A percentile compares a stretch with the other conserved stretches of the same genome.
Conservation (phyloP, 2,113 vertebrate species). For the Pedetes capensis region DNA sequence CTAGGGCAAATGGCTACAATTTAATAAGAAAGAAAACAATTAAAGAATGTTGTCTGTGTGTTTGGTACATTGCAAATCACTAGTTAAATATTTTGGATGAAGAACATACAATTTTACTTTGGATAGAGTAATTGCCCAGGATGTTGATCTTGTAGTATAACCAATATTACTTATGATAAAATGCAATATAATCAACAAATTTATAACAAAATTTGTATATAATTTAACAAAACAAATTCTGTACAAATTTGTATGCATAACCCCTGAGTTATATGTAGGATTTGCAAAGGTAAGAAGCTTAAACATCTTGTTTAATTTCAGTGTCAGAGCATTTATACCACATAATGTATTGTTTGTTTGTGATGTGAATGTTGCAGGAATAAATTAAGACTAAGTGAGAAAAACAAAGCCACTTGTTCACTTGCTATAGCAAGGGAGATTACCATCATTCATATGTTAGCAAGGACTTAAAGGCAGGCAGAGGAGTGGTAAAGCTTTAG, state of each 20-base stretch:
- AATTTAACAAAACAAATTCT: not conserved
- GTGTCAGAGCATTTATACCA: not conserved
- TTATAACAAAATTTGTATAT: not conserved
- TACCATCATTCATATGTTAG: not conserved
- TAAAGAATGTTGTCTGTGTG: not conserved
- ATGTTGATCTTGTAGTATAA: not conserved
- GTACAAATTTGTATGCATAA: not conserved
- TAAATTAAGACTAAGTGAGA: not conserved
- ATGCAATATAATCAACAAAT: no score
- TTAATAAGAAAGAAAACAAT: constrained; percentile 29
- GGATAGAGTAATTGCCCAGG: not conserved
- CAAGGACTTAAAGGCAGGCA: not conserved
- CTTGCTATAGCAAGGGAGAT: not conserved
- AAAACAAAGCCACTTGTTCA: not conserved
- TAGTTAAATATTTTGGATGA: not conserved
- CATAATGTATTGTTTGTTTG: not conserved
- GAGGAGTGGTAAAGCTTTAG: not conserved
- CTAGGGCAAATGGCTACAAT: not conserved
- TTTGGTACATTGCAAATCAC: not conserved
- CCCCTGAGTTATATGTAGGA: not conserved
- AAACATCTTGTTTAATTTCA: not conserved
- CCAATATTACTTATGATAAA: not conserved
- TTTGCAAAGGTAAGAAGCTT: not conserved
- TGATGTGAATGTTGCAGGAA: not conserved
- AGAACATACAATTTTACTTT: not conserved